Evolutionary conservation across 2,888 invertebrate species (phyloP), one percentile per base, ranked within the genome.

Genomic region (Hipparchia sbordonii): DNA sequence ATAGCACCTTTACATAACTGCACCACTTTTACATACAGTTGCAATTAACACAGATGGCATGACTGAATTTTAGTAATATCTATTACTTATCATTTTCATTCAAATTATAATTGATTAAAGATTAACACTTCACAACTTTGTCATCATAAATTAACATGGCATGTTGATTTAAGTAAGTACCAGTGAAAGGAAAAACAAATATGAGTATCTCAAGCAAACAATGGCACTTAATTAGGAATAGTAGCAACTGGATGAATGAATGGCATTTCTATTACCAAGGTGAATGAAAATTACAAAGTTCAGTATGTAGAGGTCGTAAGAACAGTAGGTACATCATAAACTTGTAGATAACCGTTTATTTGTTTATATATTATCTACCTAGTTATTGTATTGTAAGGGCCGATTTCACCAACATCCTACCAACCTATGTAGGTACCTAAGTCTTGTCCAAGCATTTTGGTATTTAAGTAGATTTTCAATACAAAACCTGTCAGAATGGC

Each of bases 1-100:
- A 76, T 48, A 76, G 70, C 74, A 74, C 67, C 74, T 71, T 70
- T 62, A 70, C 70, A 72, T 54, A 67, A 61, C 33, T 12, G 39
- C 57, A 52, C 12, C 45, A 56, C 39, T 56, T 70, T 70, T 73
- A 59, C n/a, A 70, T 52, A 70, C 66, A 75, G 71, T 65, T 72
- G 68, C 69, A 33, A 71, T 74, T 57, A 69, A 71, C 66, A 72
- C 72, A 76, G 52, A 69, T 63, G 71, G 62, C 62, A 69, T 48
- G 48, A 48, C 48, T 65, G 39, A 56, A 51, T 48, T 68, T 65
- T 73, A 56, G 23, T 68, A 56, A 60, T 23, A 70, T 70, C 56
- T 67, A 66, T 66, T 23, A n/a, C n/a, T n/a, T n/a, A 70, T 51
- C 62, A 67, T 63, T 62, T 63, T 62, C n/a, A 63, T 72, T 54